Base-by-base conservation (phyloP, 2,113 vertebrate genomes). In the Bolborhynchus lineola region DNA sequence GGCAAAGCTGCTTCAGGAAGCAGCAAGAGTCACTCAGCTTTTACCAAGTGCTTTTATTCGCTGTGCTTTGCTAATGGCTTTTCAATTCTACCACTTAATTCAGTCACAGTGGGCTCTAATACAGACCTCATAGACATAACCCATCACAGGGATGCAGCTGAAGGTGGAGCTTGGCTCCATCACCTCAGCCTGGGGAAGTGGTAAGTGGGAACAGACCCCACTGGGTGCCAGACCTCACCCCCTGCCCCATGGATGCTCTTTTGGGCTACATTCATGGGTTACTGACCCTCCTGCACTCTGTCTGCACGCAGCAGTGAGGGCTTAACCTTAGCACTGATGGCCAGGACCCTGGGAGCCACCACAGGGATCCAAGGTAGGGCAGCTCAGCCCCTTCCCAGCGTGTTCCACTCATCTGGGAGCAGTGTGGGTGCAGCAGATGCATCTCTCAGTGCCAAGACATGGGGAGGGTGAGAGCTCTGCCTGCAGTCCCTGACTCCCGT, bases 181-280 rank as follows among this genome's bases (percentile, higher is more conserved):
- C 63, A 42, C 80, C 60, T 5, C 23, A 5, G 12, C 49, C 77
- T 35, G 55, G 42, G 50, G 59, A 14, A 46, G 12, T 0, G 42
- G 6, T 2, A 57, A 81, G 57, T 1, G 5, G 46, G 57, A 60
- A 65, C 18, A 65, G 63, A 42, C 8, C 63, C 28, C 35, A 62
- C 10, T 0, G 7, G 24, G 35, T 16, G 23, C 39, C 15, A 28
- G 63, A 31, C 16, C 26, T 65, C 63, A 42, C 26, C 39, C 41
- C 63, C 17, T 20, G 17, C 41, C 19, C 5, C 4, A 35, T n/a
- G 33, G 2, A 11, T 18, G 70, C 39, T 50, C 49, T 42, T 67
- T 52, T 55, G 0, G 23, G 65, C n/a, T 47, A 19, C 1, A 0
- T 23, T 71, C 0, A 0, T 4, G 41, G 8, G 31, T 60, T 69